Percentiles rank a stretch among this genome's conserved stretches.
Conservation (phyloP, 2,113 vertebrate genomes). For the Corvus cornix region DNA sequence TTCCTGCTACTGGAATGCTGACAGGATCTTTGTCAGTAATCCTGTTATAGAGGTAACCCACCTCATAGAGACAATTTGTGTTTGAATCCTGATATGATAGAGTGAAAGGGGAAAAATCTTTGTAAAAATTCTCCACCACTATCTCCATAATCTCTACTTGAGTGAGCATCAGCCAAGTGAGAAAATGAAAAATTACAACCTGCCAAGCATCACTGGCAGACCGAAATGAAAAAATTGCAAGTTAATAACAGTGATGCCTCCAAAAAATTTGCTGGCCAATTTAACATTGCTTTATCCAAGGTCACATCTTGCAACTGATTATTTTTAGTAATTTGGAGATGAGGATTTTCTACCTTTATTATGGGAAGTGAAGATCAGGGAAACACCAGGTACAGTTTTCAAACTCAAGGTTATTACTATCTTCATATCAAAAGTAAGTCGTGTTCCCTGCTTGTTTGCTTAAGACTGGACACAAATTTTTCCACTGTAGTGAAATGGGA, state of each 20-base stretch:
- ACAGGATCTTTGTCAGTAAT: background rate
- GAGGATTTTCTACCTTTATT: slow-evolving; percentile 56
- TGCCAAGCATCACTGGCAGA: slow-evolving; percentile 86
- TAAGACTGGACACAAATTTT: slow-evolving; percentile 31
- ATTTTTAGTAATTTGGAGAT: slow-evolving; percentile 76
- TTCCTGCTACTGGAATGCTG: background rate
- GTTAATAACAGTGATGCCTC: slow-evolving; percentile 82
- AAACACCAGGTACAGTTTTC: slow-evolving; percentile 43
- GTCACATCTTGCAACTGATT: slow-evolving; percentile 79
- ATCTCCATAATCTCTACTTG: slow-evolving; percentile 87
- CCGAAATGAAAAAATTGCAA: slow-evolving; percentile 86
- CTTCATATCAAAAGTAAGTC: slow-evolving; percentile 27
- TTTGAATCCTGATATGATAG: slow-evolving; percentile 26
- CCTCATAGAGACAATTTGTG: background rate
- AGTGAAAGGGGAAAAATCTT: slow-evolving; percentile 66
- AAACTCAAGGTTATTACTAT: slow-evolving; percentile 61
- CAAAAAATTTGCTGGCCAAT: slow-evolving; percentile 80
- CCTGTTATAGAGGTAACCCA: slow-evolving; percentile 2
- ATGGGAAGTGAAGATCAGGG: slow-evolving; percentile 46
- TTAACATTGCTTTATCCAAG: slow-evolving; percentile 84
- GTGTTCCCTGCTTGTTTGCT: slow-evolving; percentile 45
- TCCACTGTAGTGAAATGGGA: slow-evolving; percentile 16
- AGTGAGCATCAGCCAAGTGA: slow-evolving; percentile 81
- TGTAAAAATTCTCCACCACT: slow-evolving; percentile 76
- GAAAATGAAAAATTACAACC: slow-evolving; percentile 89